phyloP scores from a whole-genome alignment of 2,888 invertebrate species.

The Drosophila borborema region DNA sequence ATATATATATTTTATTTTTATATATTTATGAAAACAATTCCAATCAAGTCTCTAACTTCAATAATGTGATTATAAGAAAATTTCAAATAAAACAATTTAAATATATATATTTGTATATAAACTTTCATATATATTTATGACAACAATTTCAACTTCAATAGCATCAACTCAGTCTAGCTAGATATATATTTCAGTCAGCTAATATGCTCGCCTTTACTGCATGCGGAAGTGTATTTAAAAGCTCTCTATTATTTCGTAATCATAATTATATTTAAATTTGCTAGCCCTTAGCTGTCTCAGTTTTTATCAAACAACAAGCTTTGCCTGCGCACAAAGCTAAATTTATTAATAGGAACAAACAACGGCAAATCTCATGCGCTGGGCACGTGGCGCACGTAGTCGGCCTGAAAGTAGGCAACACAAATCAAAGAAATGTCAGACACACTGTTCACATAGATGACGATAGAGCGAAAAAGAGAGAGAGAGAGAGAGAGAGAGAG shows the following conservation, averaged over 20 bases:
- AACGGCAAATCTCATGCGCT: conserved; percentile 8
- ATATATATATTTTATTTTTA: too few relatives aligned
- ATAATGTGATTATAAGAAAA: too few relatives aligned
- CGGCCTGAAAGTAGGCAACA: conserved; percentile 58
- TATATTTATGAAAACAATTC: too few relatives aligned
- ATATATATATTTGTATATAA: too few relatives aligned
- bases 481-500: not conserved
- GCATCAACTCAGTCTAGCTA: too few relatives aligned
- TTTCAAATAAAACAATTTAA: too few relatives aligned
- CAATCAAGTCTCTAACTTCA: too few relatives aligned
- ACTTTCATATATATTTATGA: too few relatives aligned
- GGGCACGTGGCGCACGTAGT: conserved; percentile 43
- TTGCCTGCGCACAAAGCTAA: not conserved
- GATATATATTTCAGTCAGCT: too few relatives aligned
- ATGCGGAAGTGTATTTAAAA: not conserved
- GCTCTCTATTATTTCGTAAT: not conserved
- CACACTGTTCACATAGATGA: conserved; percentile 29
- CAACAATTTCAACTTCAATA: too few relatives aligned
- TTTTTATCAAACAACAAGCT: not conserved
- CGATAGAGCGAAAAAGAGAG: not conserved
- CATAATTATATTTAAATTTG: conserved; percentile 7
- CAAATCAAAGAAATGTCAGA: conserved; percentile 69
- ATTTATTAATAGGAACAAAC: conserved; percentile 19
- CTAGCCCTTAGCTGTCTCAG: not conserved
- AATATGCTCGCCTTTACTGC: not conserved